Percentiles rank a stretch among this genome's conserved stretches.
phyloP scores from a whole-genome alignment of 2,888 invertebrate species.

The Pycnomerus fuliginosus region DNA sequence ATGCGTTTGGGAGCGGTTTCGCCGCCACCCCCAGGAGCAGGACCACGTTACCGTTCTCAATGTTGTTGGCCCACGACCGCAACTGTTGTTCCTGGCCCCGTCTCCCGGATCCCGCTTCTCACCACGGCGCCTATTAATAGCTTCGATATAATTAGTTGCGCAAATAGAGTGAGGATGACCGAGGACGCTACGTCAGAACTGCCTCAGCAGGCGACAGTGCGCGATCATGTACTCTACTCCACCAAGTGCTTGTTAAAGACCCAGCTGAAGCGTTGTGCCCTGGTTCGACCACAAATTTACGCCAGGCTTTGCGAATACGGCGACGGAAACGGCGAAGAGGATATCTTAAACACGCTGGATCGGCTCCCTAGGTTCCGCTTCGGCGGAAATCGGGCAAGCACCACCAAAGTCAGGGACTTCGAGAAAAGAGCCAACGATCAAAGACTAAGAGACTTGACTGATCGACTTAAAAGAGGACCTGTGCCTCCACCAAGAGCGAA shows the following conservation, averaged over 20 bases:
- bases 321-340: slow-evolving; percentile 45
- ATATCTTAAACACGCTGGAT: slow-evolving; percentile 67
- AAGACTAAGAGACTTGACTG: slow-evolving; percentile 72
- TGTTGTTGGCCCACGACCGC: slow-evolving; percentile 45
- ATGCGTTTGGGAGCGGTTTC: slow-evolving; percentile 63
- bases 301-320: slow-evolving; percentile 46
- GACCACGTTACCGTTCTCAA: slow-evolving; percentile 56
- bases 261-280: slow-evolving; percentile 48
- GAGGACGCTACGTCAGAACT: slow-evolving; percentile 50
- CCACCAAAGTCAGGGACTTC: slow-evolving; percentile 39
- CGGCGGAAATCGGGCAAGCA: slow-evolving; percentile 56
- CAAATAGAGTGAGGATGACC: slow-evolving; percentile 51
- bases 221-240: slow-evolving; percentile 48
- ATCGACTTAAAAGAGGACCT: slow-evolving; percentile 66
- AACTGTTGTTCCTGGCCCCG: slow-evolving; percentile 53
- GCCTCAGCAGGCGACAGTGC: slow-evolving; percentile 46
- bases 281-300: slow-evolving; percentile 49
- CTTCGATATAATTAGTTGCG: slow-evolving; percentile 54
- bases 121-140: slow-evolving; percentile 51
- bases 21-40: slow-evolving; percentile 52
- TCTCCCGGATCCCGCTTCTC: slow-evolving; percentile 51
- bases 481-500: slow-evolving; percentile 47
- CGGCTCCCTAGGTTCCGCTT: slow-evolving; percentile 78
- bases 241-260: slow-evolving; percentile 46
- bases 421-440: slow-evolving; percentile 65